Base-by-base conservation (phyloP, 2,797 vertebrate species). In the Schizothorax lantsangensis region DNA sequence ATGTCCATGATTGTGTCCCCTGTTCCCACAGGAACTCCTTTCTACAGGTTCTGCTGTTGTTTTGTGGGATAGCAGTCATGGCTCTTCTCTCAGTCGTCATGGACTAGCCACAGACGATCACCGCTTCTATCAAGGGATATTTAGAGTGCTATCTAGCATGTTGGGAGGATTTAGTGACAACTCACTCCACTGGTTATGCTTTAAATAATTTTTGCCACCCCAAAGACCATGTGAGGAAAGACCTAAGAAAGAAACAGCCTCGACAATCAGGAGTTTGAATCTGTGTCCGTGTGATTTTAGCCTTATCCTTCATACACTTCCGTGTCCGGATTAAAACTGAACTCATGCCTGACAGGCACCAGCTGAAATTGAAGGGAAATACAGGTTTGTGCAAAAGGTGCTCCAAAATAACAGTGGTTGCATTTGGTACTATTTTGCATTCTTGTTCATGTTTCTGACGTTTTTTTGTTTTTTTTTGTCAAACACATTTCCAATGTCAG, bases 41-140 rank as follows among this genome's bases (percentile, higher is more conserved):
- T 33, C 91, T 96, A 88, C 98, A 99, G 90, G 95, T 99, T 85
- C 92, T 98, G 59, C 95, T 99, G 91, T 95, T 99, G 69, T 95
- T 97, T 92, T 93, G 93, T 5, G 98, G 98, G 33, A 96, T 98
- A 81, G 93, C 95, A 43, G 96, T 98, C 90, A 99, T 99, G 97
- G 97, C 97, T 88, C 90, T 97, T 89, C 95, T 99, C 71, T 97
- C 98, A 0, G 89, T 94, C 73, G 92, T 96, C 19, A 93, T 96
- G 0, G 96, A 96, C 86, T 97, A 86, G 66, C 23, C 43, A 40
- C 2, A 40, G 62, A 33, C 26, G 0, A 45, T 1, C 36, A 8
- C 6, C 40, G n/a, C 26, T 68, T 38, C 54, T 78, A 64, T 49
- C 54, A 86, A 59, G 40, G 12, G 59, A 81, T 0, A 10, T 49